Conservation (phyloP, 2,113 vertebrate species). For the Corythornis cristatus region DNA sequence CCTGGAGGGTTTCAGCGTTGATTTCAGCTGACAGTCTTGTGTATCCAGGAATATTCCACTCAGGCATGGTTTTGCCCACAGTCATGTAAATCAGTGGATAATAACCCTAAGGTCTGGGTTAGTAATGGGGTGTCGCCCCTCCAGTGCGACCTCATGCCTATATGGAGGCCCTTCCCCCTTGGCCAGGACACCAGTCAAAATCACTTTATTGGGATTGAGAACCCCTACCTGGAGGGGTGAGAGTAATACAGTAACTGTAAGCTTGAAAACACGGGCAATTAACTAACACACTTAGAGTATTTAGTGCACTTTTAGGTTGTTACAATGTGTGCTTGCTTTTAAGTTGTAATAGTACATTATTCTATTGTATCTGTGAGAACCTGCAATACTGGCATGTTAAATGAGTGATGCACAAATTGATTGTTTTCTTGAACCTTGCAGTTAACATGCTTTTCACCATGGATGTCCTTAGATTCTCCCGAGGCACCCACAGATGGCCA, state of each 20-base stretch:
- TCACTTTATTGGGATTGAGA: background rate
- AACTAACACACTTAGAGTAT: background rate
- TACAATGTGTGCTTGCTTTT: background rate
- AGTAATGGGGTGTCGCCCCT: background rate
- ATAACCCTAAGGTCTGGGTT: background rate
- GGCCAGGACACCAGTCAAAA: background rate
- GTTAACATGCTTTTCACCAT: background rate
- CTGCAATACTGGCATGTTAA: background rate
- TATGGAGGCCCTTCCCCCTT: background rate
- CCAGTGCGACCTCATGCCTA: background rate
- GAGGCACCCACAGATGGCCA: background rate
- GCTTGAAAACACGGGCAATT: background rate
- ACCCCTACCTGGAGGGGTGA: background rate
- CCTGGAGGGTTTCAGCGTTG: background rate
- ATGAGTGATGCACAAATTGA: background rate
- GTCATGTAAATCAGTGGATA: background rate
- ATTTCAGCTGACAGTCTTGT: background rate
- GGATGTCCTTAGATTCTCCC: background rate
- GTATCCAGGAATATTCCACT: background rate
- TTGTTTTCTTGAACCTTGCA: background rate
- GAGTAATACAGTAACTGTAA: background rate
- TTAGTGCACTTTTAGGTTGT: background rate
- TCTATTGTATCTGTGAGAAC: background rate
- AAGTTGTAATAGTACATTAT: background rate
- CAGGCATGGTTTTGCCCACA: background rate